Base-by-base conservation (phyloP, 2,113 vertebrate species). In the Bubalus kerabau region DNA sequence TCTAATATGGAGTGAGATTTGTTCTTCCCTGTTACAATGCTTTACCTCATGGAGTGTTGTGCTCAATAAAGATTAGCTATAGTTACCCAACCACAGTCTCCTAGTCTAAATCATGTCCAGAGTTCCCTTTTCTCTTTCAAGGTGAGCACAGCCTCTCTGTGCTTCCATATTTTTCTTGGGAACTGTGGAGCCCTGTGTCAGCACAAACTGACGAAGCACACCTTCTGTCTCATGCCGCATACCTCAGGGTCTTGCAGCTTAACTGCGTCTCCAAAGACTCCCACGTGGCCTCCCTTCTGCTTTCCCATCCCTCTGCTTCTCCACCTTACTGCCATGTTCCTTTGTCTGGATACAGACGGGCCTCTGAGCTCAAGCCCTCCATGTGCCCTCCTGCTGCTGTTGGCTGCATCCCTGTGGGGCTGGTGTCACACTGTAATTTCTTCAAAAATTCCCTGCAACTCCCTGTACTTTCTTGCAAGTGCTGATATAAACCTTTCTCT, bases 401-500 rank as follows among this genome's bases (percentile, higher is more conserved):
- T 84, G 54, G 43, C 57, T 26, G 62, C 6, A 80, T 28, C n/a
- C 21, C 46, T 19, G 9, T 71, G 40, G 26, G 89, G 87, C 52
- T 96, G 90, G 40, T 93, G 71, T 90, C 97, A 82, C 71, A 86
- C 89, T 98, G 93, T 91, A 97, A 94, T 96, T 97, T 95, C 96
- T 98, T 98, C 92, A 97, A 97, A 97, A 97, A 97, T 97, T 98
- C 97, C 91, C 96, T 97, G 92, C 94, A 97, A 16, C 97, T 97
- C 24, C 28, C 89, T 93, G 82, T 91, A 94, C 97, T 98, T 98
- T 98, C 89, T 86, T 91, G 57, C 92, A 97, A 98, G 94, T 98
- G 98, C 98, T 98, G 98, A 98, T 97, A 93, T 97, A 98, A 97
- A 98, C 96, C 96, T 97, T 98, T 98, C 98, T 98, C 95, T 98